These are phyloP conservation scores for Euclidia mi DNA, from an alignment of 2,888 invertebrate species.

Conservation along the genomic window DNA sequence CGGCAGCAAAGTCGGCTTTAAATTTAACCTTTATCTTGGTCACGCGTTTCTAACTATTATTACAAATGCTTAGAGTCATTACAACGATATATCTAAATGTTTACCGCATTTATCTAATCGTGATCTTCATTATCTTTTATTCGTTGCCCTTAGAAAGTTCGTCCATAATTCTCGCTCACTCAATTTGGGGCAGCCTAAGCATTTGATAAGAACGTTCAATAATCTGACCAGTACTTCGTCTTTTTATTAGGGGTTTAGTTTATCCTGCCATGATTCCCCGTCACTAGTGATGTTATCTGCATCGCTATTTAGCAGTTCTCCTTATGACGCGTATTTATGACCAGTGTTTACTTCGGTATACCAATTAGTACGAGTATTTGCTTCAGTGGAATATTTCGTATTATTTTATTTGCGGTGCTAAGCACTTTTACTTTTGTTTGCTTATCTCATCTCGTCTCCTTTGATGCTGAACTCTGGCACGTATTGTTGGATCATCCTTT, in stretches of 20 bases:
- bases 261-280: slow-evolving; percentile 79
- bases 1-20: too few species aligned
- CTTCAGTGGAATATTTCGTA: slow-evolving; percentile 35
- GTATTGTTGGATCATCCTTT: background rate
- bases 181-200: slow-evolving; percentile 83
- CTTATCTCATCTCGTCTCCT: slow-evolving; percentile 2
- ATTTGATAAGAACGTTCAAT: slow-evolving; percentile 83
- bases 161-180: slow-evolving; percentile 85
- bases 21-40: slow-evolving; percentile 4
- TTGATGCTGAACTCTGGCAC: background rate
- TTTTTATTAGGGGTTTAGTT: slow-evolving; percentile 82
- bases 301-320: slow-evolving; percentile 71
- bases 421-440: slow-evolving; percentile 13
- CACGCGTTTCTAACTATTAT: slow-evolving; percentile 12
- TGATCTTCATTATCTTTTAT: slow-evolving; percentile 86
- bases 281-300: slow-evolving; percentile 79
- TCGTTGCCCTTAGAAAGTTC: slow-evolving; percentile 80
- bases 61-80: slow-evolving; percentile 36
- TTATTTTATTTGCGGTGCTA: slow-evolving; percentile 24
- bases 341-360: slow-evolving; percentile 60
- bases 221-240: slow-evolving; percentile 79
- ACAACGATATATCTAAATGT: slow-evolving; percentile 63
- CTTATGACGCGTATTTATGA: slow-evolving; percentile 64
- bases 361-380: slow-evolving; percentile 63
- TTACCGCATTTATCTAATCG: slow-evolving; percentile 83